Evolutionary conservation across 2,113 vertebrate genomes (phyloP), one percentile per base, ranked within the genome.

Genomic region (Protobothrops mucrosquamatus): DNA sequence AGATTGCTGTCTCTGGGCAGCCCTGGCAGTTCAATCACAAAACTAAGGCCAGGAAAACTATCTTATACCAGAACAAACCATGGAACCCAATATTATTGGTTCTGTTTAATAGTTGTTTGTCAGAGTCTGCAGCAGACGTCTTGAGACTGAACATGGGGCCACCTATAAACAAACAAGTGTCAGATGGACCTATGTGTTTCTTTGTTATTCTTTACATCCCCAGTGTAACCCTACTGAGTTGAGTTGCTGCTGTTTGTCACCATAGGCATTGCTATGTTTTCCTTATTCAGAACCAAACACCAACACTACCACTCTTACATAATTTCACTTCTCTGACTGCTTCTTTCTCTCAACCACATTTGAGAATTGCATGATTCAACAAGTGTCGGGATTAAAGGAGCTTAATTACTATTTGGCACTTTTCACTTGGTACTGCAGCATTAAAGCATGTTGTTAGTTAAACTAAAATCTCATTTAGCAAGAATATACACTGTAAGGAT

Each of bases 381-480:
- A 87, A 91, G 26, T 20, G 0, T 94, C 85, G 93, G 61, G 18
- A 94, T 91, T 88, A 52, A 94, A 90, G 69, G 51, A 89, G 34
- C 14, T 0, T 88, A 87, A 34, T n/a, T 85, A 93, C 87, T 94
- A 89, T 57, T 93, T 91, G 69, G 51, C 34, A 6, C 6, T 29
- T 8, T 3, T 46, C 90, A 88, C 92, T 88, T 89, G 74, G 93
- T 96, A 89, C 34, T 6, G 46, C 29, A 56, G 57, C 56, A 0
- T 87, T 81, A 24, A 81, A 20, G 0, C 7, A 4, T 18, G 20
- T 52, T 92, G 95, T 95, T 94, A 85, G 87, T 90, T 57, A 89
- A 29, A 94, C 46, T 59, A 92, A 93, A 96, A 93, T 87, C 7
- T 1, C 59, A 96, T 94, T 95, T 94, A 92, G 34, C 91, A 93